Conservation (phyloP, 2,888 invertebrate genomes). For the Latrodectus elegans region DNA sequence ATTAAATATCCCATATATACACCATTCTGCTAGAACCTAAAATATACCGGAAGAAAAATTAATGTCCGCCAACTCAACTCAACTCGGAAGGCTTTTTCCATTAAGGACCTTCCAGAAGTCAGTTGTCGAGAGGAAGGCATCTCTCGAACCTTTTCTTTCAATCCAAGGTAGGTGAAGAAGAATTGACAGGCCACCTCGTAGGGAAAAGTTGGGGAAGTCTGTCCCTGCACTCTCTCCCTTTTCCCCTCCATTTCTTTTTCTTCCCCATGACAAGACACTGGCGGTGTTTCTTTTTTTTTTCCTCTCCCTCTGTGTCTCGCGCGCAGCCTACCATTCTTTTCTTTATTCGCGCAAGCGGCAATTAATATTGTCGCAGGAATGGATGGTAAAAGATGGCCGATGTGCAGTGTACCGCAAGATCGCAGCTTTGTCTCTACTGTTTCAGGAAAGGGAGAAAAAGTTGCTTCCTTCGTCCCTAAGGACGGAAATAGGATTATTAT, state of each 20-base stretch:
- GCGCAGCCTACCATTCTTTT: background rate
- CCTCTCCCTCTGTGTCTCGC: background rate
- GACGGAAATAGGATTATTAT: too few species aligned
- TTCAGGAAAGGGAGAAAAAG: background rate
- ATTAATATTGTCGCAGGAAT: conserved; percentile 1
- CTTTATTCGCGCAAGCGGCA: background rate
- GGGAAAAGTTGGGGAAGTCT: background rate
- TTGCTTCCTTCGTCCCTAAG: background rate
- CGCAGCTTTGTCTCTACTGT: background rate
- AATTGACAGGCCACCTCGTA: background rate
- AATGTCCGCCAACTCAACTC: background rate
- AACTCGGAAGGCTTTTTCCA: background rate
- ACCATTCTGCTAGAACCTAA: background rate
- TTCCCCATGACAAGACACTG: conserved; percentile 38
- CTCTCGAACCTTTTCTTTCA: background rate
- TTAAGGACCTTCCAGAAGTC: background rate
- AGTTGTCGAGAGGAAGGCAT: background rate
- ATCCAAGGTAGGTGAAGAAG: background rate
- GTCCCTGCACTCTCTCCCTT: background rate
- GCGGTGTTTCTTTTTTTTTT: background rate
- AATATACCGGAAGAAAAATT: conserved; percentile 2
- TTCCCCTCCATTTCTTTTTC: conserved; percentile 1
- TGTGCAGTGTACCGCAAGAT: conserved; percentile 27
- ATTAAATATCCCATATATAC: background rate
- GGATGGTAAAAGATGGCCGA: conserved; percentile 1